A percentile compares a stretch with the other conserved stretches of the same genome.
These are phyloP conservation scores for Linepithema humile DNA, from an alignment of 1,140 invertebrate genomes.

Conservation along the genomic window DNA sequence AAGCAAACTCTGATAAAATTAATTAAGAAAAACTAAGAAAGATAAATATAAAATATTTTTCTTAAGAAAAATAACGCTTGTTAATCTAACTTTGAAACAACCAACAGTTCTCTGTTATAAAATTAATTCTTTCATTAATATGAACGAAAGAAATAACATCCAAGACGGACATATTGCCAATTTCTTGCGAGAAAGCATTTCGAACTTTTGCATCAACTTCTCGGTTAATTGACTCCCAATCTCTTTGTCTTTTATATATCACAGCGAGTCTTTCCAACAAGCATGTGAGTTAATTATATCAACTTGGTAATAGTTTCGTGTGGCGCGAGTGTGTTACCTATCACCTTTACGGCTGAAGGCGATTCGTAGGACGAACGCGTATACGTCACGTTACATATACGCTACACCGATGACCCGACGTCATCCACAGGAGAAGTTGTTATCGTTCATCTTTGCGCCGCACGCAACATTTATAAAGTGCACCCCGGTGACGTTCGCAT, in stretches of 20 bases:
- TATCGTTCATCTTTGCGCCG: slow-evolving; percentile 57
- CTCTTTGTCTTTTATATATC: not conserved
- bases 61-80: not conserved
- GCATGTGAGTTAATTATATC: slow-evolving; percentile 54
- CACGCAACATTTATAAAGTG: slow-evolving; percentile 43
- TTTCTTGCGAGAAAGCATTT: too few species aligned
- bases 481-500: slow-evolving; percentile 22
- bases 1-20: not conserved
- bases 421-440: slow-evolving; percentile 41
- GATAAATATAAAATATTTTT: slow-evolving; percentile 9
- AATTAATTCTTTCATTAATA: too few species aligned
- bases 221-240: slow-evolving; percentile 8
- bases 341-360: slow-evolving; percentile 31
- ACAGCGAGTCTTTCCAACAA: not conserved
- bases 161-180: too few species aligned
- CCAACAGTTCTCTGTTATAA: not conserved
- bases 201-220: not conserved
- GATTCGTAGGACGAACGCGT: slow-evolving; percentile 40
- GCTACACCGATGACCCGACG: slow-evolving; percentile 23
- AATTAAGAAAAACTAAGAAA: not conserved
- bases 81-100: not conserved
- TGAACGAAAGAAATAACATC: too few species aligned
- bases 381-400: slow-evolving; percentile 46
- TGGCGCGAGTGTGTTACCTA: slow-evolving; percentile 61
- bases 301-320: slow-evolving; percentile 38